phyloP scores from a whole-genome alignment of 2,797 vertebrate species.

The Silurus aristotelis region DNA sequence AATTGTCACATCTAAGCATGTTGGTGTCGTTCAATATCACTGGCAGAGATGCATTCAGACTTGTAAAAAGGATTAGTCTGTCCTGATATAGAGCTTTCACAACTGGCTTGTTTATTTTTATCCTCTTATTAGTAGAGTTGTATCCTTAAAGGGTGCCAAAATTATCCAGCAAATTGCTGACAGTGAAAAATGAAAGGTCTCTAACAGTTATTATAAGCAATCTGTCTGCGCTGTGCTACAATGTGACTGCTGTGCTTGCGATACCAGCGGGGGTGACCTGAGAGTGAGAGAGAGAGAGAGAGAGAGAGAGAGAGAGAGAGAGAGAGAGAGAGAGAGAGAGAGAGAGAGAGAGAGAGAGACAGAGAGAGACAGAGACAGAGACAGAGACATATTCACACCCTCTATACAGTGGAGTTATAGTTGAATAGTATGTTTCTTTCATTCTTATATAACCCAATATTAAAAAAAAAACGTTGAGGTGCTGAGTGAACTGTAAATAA shows the following conservation, averaged over 20 bases:
- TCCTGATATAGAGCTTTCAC: conserved; percentile 80
- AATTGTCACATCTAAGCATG: conserved; percentile 73
- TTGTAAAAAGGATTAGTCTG: conserved; percentile 81
- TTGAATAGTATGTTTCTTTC: conserved; percentile 3
- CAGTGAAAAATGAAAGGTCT: conserved; percentile 83
- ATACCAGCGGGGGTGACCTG: conserved; percentile 79
- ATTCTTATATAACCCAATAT: not conserved
- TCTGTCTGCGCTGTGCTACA: conserved; percentile 79
- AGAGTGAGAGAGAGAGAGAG: conserved; percentile 30
- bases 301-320: conserved; percentile 8
- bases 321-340: not conserved
- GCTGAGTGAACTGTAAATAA: no score
- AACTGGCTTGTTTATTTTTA: conserved; percentile 83
- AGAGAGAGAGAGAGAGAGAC: conserved; percentile 11
- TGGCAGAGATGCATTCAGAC: conserved; percentile 70
- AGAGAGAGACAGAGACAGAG: not conserved
- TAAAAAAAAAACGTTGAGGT: no score
- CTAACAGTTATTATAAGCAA: conserved; percentile 83
- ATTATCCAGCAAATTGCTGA: conserved; percentile 82
- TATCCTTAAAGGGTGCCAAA: conserved; percentile 81
- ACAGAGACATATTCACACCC: not conserved
- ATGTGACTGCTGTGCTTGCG: conserved; percentile 82
- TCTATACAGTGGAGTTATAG: not conserved
- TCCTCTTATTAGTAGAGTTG: conserved; percentile 77
- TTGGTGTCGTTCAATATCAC: conserved; percentile 71